Base-by-base conservation (phyloP, 2,888 invertebrate species). In the Hemaris fuciformis region DNA sequence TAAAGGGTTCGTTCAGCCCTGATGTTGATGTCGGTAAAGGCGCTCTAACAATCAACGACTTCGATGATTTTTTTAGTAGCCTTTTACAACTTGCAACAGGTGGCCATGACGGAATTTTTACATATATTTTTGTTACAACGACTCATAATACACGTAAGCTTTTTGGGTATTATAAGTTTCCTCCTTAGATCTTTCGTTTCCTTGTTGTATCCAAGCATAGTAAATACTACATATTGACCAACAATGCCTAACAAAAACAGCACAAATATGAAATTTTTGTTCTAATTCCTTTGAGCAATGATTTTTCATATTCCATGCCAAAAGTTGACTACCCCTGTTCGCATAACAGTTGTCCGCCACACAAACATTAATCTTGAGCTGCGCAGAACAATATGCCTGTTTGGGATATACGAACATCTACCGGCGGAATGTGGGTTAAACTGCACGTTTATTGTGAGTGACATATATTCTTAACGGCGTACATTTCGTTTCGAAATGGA, bases 371-470 rank as follows among this genome's bases (percentile, higher is more conserved):
- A 53, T 59, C 46, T 61, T 61, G 41, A 62, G 61, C 57, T 59
- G 63, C 65, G 67, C n/a, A 43, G 59, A 61, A 66, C 57, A 59
- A 57, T 65, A 70, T 59, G 60, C 62, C 56, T 61, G 60, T 59
- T 66, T 75, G 66, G 75, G 74, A 79, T 81, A 80, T 76, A 71
- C 72, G n/a, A n/a, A 72, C 64, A 31, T 56, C 60, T 60, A 67
- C 63, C 70, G 74, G 62, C 76, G 76, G 73, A 75, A 88, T 88
- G 88, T 76, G 80, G 80, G 69, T 75, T 66, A 70, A 66, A 66
- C 62, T 74, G 65, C 67, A 77, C 41, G 61, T 80, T 66, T 72
- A 72, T 65, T 83, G 89, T 89, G 74, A 86, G 88, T 85, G 62
- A n/a, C 25, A 59, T 63, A 62, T 27, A 15, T 61, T 27, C 57